These are phyloP conservation scores for Dendroctonus valens DNA, from an alignment of 1,140 invertebrate species.

Conservation along the genomic window DNA sequence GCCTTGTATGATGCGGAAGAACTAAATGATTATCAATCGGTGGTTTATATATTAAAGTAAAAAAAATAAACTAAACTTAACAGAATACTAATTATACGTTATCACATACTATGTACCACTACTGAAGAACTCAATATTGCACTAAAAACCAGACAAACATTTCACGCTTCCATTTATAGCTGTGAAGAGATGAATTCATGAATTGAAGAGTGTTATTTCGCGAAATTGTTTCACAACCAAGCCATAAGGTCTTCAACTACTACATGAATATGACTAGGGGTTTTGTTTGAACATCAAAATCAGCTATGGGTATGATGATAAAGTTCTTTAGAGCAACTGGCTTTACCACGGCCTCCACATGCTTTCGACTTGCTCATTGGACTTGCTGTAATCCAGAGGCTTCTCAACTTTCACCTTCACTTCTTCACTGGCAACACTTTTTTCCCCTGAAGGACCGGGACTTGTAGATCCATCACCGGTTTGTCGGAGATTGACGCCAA, in stretches of 20 bases:
- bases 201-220: neutral
- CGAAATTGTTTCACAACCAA: no score
- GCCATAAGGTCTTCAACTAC: neutral
- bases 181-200: neutral
- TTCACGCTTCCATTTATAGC: no score
- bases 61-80: no score
- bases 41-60: no score
- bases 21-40: no score
- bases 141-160: no score
- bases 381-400: slow-evolving; percentile 45
- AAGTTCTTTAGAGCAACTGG: neutral
- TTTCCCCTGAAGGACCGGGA: slow-evolving; percentile 30
- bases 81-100: no score
- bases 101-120: no score
- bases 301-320: neutral
- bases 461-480: slow-evolving; percentile 26
- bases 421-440: slow-evolving; percentile 7
- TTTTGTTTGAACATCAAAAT: neutral
- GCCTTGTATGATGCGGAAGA: no score
- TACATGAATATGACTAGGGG: neutral
- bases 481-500: slow-evolving; percentile 47
- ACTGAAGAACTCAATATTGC: no score
- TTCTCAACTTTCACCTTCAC: slow-evolving; percentile 33
- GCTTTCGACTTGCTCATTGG: slow-evolving; percentile 39
- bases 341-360: slow-evolving; percentile 48